phyloP scores from a whole-genome alignment of 2,797 vertebrate genomes.

The Pipistrellus pipistrellus region DNA sequence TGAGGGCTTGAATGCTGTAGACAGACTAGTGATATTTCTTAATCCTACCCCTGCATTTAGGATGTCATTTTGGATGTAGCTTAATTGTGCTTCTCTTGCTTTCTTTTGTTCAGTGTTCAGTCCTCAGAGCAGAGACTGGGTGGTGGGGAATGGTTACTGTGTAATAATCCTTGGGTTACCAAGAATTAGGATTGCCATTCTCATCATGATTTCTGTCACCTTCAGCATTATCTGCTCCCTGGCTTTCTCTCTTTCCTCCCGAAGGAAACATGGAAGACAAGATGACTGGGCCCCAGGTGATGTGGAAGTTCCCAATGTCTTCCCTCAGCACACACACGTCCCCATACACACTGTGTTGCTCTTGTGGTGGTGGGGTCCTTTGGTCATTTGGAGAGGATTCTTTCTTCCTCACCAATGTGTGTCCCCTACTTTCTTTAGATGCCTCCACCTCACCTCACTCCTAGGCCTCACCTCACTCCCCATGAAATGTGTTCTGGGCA shows the following conservation, averaged over 20 bases:
- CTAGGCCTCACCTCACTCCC: conserved; percentile 41
- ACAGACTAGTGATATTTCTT: not conserved
- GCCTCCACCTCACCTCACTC: not conserved
- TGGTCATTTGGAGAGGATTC: not conserved
- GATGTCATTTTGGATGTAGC: not conserved
- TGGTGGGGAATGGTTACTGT: conserved; percentile 1
- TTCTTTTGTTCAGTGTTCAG: not conserved
- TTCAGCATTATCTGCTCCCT: conserved; percentile 83
- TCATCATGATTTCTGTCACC: conserved; percentile 79
- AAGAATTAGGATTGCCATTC: conserved; percentile 51
- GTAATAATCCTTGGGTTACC: conserved; percentile 31
- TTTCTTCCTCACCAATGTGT: not conserved
- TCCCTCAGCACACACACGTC: not conserved
- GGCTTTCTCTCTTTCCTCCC: conserved; percentile 84
- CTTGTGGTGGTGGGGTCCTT: conserved; percentile 45
- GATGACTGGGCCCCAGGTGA: conserved; percentile 82
- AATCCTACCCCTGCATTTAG: not conserved
- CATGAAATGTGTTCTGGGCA: conserved; percentile 18
- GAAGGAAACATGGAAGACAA: conserved; percentile 83
- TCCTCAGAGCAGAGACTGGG: conserved; percentile 54
- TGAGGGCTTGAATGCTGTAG: not conserved
- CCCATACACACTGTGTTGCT: not conserved
- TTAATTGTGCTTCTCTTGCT: not conserved
- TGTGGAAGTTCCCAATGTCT: conserved; percentile 63
- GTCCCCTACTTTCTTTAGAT: not conserved